Base-by-base conservation (phyloP, 2,797 vertebrate genomes). In the Spinibarbus caldwelli region DNA sequence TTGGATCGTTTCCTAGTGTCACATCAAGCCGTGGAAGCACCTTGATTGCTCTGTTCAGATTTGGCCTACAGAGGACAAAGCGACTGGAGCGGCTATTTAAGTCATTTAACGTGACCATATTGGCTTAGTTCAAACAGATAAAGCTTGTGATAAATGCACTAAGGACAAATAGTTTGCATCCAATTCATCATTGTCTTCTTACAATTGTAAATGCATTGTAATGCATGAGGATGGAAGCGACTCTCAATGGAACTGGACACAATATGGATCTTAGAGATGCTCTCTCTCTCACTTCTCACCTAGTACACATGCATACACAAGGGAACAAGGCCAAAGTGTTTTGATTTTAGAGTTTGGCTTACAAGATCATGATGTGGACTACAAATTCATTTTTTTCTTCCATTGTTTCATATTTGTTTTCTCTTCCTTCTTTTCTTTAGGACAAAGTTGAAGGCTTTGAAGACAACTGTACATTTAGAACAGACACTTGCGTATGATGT, bases 151-250 rank as follows among this genome's bases (percentile, higher is more conserved):
- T 87, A 70, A 82, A 84, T 85, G 78, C 71, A 87, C 71, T 71
- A 54, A 82, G 52, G 64, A 84, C 78, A 54, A 70, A 54, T 41
- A 36, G 52, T 78, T 85, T 78, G 72, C 78, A 64, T 85, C 43
- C 72, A 71, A 85, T 85, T 68, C 43, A 82, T 87, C 86, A 87
- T n/a, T 70, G 86, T 85, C 64, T 76, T 71, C 54, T 78, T 71
- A 81, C 72, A 62, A 72, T 75, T 82, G 83, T 85, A 82, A 85
- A 87, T 82, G n/a, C 72, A 85, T 78, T 87, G 72, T 71, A 78
- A 87, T 85, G 78, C 64, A 43, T 15, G 54, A 80, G 82, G 64
- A 84, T 67, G 43, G 57, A 73, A 45, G 45, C 2, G 15, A 31
- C 59, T 64, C 41, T 62, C 31, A 4, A 54, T 59, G 64, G 64